phyloP scores from a whole-genome alignment of 2,888 invertebrate species.

The Linyphia triangularis region DNA sequence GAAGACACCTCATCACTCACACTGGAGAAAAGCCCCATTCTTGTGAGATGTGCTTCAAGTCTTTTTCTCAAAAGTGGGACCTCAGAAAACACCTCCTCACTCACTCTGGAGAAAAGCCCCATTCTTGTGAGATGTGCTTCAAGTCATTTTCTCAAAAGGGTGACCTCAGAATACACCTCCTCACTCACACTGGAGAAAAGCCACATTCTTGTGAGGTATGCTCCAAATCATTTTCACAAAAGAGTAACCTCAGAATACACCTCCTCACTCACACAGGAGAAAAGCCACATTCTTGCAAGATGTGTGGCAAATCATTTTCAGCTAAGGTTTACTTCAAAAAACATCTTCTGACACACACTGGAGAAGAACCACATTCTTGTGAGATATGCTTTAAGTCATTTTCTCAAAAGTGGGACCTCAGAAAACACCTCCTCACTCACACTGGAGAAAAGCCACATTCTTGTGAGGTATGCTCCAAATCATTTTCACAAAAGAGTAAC shows the following conservation, averaged over 20 bases:
- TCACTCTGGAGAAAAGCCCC: not conserved
- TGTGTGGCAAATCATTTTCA: not conserved
- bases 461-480: not conserved
- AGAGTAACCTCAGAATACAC: not conserved
- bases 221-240: not conserved
- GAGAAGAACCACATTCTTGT: constrained; percentile 94
- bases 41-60: not conserved
- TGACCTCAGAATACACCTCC: not conserved
- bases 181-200: not conserved
- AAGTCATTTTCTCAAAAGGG: not conserved
- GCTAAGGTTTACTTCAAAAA: constrained; percentile 81
- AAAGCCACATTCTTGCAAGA: not conserved
- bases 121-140: not conserved
- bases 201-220: not conserved
- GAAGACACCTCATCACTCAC: too few species aligned
- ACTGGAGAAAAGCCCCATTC: not conserved
- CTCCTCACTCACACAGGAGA: not conserved
- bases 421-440: constrained; percentile 91
- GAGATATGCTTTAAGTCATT: constrained; percentile 90
- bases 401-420: constrained; percentile 93
- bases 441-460: constrained; percentile 80
- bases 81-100: not conserved
- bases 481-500: not conserved
- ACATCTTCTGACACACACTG: constrained; percentile 94
- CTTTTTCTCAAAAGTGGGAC: not conserved